These are phyloP conservation scores for Sebastes oblongus DNA, from an alignment of 2,797 vertebrate genomes.

Conservation along the genomic window DNA sequence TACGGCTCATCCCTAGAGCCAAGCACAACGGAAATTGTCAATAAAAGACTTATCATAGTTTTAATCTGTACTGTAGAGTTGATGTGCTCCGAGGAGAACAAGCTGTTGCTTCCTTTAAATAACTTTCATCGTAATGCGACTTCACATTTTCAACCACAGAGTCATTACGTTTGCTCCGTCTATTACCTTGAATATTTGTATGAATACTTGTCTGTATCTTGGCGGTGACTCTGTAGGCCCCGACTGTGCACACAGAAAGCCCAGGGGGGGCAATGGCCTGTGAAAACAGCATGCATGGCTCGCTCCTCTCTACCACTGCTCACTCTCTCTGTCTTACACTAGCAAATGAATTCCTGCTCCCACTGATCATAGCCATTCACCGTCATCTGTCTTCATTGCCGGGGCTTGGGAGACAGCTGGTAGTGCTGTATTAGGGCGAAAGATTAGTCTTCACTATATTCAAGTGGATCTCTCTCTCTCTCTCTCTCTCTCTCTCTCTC, in stretches of 20 bases:
- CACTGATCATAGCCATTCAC: constrained; percentile 54
- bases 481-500: neutral
- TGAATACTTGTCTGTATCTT: constrained; percentile 15
- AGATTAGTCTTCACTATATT: constrained; percentile 54
- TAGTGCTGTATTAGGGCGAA: constrained; percentile 45
- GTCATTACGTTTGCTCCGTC: neutral
- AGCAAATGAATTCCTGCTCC: constrained; percentile 55
- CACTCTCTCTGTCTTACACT: constrained; percentile 12
- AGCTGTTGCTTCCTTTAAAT: neutral
- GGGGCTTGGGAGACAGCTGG: constrained; percentile 57
- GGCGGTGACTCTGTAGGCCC: neutral
- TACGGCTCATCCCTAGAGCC: neutral
- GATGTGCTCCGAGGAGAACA: neutral
- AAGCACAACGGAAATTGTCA: neutral
- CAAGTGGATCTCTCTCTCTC: neutral
- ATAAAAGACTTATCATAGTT: neutral
- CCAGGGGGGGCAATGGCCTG: constrained; percentile 56
- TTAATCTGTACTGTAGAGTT: neutral
- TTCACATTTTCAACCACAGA: neutral
- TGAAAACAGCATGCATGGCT: constrained; percentile 57
- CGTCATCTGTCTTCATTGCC: constrained; percentile 63
- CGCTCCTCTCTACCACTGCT: constrained; percentile 37
- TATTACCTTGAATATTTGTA: constrained; percentile 12
- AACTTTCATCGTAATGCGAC: neutral
- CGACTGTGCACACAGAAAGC: constrained; percentile 44